Evolutionary conservation across 2,797 vertebrate species (phyloP).

Genomic region (Gymnothorax reevesii): DNA sequence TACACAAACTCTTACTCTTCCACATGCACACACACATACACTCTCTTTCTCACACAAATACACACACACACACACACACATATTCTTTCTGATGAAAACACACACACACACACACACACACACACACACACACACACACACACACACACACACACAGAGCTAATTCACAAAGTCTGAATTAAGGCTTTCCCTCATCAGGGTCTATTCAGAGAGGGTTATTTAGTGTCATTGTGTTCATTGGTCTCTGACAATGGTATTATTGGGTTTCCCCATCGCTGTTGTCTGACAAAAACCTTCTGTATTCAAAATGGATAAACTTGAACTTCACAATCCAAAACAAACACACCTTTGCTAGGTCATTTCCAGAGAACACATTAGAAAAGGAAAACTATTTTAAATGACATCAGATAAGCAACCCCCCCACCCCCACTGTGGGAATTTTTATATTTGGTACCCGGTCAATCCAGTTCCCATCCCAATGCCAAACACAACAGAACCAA

Average conservation of each 20-base stretch:
- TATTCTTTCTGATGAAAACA: no score
- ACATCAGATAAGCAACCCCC: constrained; percentile 40
- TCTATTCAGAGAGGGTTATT: not conserved
- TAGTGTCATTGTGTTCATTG: not conserved
- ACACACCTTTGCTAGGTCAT: not conserved
- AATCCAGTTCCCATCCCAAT: not conserved
- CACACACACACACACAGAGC: constrained; percentile 35
- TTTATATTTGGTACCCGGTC: constrained; percentile 40
- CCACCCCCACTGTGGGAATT: not conserved
- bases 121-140: constrained; percentile 43
- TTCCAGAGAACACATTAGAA: not conserved
- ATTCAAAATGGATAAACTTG: constrained; percentile 29
- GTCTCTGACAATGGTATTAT: not conserved
- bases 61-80: no score
- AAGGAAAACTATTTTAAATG: constrained; percentile 34
- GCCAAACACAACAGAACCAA: not conserved
- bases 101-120: not conserved
- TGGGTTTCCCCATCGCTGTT: not conserved
- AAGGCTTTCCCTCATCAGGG: not conserved
- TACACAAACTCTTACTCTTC: no score
- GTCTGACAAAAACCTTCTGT: constrained; percentile 19
- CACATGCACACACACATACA: no score
- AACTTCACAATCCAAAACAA: not conserved
- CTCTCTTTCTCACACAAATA: no score
- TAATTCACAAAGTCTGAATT: not conserved